Base-by-base conservation (phyloP, 2,797 vertebrate genomes). In the Schizopygopsis malacanthus region DNA sequence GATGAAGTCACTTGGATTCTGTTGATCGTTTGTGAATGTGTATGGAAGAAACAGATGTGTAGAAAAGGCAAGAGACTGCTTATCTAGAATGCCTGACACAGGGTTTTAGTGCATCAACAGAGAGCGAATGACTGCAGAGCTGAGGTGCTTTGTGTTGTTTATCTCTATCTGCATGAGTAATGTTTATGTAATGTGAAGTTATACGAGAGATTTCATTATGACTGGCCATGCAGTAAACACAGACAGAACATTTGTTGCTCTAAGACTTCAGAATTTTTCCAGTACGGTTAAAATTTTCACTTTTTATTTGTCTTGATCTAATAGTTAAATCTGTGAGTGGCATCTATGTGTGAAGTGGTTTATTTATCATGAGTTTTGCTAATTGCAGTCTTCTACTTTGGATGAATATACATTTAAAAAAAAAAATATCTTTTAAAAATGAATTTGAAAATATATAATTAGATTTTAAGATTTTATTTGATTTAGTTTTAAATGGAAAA, bases 1-100 rank as follows among this genome's bases (percentile, higher is more conserved):
- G 87, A 90, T 90, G 86, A 90, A 92, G 90, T 82, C 83, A 87
- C 76, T 37, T 61, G 80, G 18, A 83, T 86, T 79, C 85, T 81
- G 83, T 86, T 83, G 41, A 80, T 89, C 69, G 85, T 79, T 16
- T 82, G 87, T 70, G 84, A 88, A 84, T 81, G 84, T 85, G 79
- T 92, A 87, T 13, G 7, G 78, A n/a, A 79, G 75, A 33, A 39
- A 18, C 67, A 33, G 52, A 33, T 33, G 28, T 41, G 28, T 25
- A 59, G 37, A 75, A 61, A 45, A 41, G 37, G 10, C 61, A 71
- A 71, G 43, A 73, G 50, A 47, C 25, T 22, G 76, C 12, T 63
- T 22, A 63, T 75, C 79, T 84, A 67, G 67, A 86, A 56, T 88
- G 85, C 73, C 76, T 77, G 75, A 88, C 25, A 39, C 61, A 4